A percentile compares a stretch with the other conserved stretches of the same genome.
phyloP scores from a whole-genome alignment of 2,113 vertebrate species.

The Hydrolagus affinis region DNA sequence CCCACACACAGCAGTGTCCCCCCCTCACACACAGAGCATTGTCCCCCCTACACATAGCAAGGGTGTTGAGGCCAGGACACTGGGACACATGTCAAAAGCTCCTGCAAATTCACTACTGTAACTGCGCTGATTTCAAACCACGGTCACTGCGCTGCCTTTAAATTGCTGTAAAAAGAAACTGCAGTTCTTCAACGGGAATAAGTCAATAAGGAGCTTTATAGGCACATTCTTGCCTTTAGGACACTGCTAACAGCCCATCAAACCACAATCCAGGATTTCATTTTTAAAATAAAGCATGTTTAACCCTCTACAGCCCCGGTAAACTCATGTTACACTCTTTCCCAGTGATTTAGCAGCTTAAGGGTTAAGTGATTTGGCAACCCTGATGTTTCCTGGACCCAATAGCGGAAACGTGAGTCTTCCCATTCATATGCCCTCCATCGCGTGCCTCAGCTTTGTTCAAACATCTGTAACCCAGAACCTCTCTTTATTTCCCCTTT shows the following conservation, averaged over 20 bases:
- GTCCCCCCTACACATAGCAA: too few relatives aligned
- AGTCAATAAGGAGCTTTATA: too few relatives aligned
- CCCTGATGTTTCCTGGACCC: background rate
- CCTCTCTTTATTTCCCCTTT: background rate
- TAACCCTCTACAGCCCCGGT: background rate
- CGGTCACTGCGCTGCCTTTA: too few relatives aligned
- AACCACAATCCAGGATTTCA: background rate
- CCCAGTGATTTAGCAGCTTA: background rate
- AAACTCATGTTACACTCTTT: background rate
- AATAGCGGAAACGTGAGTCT: background rate
- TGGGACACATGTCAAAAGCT: too few relatives aligned
- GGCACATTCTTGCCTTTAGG: too few relatives aligned
- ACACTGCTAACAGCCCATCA: too few relatives aligned
- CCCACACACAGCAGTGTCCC: too few relatives aligned
- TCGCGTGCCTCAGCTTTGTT: background rate
- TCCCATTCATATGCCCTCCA: background rate
- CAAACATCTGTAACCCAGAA: background rate
- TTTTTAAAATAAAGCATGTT: background rate
- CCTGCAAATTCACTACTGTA: too few relatives aligned
- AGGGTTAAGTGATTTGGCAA: conserved; percentile 18
- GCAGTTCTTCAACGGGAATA: too few relatives aligned
- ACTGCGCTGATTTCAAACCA: too few relatives aligned
- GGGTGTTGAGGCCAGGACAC: too few relatives aligned
- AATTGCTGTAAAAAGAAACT: too few relatives aligned
- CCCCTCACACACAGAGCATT: background rate